Evolutionary conservation across 2,888 invertebrate species (phyloP).

Genomic region (Cosmorhoe ocellata): DNA sequence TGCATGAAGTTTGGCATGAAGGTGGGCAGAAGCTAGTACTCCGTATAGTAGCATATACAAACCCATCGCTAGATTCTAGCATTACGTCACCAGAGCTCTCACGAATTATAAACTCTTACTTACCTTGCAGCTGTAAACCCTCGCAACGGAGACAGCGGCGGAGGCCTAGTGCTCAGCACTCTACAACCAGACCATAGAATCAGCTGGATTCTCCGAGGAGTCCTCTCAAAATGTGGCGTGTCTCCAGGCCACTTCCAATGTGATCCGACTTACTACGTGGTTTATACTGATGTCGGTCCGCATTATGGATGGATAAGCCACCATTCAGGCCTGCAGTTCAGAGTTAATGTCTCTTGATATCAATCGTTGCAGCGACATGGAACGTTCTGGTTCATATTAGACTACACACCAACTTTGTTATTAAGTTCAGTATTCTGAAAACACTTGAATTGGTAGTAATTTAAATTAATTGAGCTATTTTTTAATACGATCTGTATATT

Average conservation of each 20-base stretch:
- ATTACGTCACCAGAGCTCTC: too few species aligned
- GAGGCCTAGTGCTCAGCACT: slow-evolving; percentile 78
- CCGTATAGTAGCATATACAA: too few species aligned
- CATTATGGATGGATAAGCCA: slow-evolving; percentile 73
- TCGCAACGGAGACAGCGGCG: slow-evolving; percentile 85
- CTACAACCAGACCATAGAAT: slow-evolving; percentile 61
- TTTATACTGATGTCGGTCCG: slow-evolving; percentile 69
- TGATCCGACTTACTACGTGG: slow-evolving; percentile 61
- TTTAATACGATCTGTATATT: too few species aligned
- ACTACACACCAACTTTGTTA: too few species aligned
- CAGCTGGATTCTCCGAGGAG: slow-evolving; percentile 69
- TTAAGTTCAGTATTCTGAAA: too few species aligned
- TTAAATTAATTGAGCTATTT: too few species aligned
- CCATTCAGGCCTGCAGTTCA: slow-evolving; percentile 57
- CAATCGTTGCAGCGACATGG: too few species aligned
- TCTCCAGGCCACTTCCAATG: slow-evolving; percentile 49
- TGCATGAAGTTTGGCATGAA: too few species aligned
- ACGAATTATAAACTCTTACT: neutral
- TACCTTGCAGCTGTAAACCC: slow-evolving; percentile 73
- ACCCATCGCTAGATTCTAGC: too few species aligned
- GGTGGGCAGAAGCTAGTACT: too few species aligned
- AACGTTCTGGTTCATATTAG: too few species aligned
- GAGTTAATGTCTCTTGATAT: slow-evolving; percentile 43
- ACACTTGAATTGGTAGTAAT: too few species aligned
- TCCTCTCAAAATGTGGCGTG: slow-evolving; percentile 68